A percentile compares a stretch with the other conserved stretches of the same genome.
These are phyloP conservation scores for Dissostichus mawsoni DNA, from an alignment of 2,113 vertebrate genomes.

Conservation along the genomic window DNA sequence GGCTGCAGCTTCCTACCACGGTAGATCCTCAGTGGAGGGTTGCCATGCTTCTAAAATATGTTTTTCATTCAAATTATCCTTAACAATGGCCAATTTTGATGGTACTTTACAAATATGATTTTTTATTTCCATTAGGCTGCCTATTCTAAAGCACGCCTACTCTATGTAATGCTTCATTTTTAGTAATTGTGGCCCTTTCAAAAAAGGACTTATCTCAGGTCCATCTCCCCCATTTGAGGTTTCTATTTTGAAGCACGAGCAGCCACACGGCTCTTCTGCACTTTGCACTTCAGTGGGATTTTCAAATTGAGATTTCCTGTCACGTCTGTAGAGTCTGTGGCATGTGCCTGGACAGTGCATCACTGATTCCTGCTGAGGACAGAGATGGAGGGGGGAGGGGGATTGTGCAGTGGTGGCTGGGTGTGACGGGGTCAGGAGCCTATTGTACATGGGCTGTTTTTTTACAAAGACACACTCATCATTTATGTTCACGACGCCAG, in stretches of 20 bases:
- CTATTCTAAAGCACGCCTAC: background rate
- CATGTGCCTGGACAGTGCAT: conserved; percentile 51
- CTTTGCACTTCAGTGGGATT: conserved; percentile 57
- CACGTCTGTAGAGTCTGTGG: conserved; percentile 35
- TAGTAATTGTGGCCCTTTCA: conserved; percentile 1
- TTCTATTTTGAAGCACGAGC: conserved; percentile 18
- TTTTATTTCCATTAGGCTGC: background rate
- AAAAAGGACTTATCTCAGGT: conserved; percentile 5
- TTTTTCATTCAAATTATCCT: background rate
- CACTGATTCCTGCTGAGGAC: conserved; percentile 59
- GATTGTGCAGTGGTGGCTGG: conserved; percentile 5
- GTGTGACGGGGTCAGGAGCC: conserved; percentile 24
- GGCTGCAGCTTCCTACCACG: background rate
- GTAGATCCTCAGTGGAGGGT: background rate
- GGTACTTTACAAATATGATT: background rate
- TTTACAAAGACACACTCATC: conserved; percentile 39
- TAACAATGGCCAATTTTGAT: background rate
- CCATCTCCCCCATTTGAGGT: background rate
- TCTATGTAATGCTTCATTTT: background rate
- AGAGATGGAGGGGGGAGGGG: background rate
- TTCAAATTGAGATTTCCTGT: conserved; percentile 61
- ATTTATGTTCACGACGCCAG: conserved; percentile 5
- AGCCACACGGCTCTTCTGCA: conserved; percentile 33
- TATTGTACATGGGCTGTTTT: conserved; percentile 20
- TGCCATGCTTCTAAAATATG: background rate